These are phyloP conservation scores for Pheosia tremula DNA, from an alignment of 2,888 invertebrate species.

Conservation along the genomic window DNA sequence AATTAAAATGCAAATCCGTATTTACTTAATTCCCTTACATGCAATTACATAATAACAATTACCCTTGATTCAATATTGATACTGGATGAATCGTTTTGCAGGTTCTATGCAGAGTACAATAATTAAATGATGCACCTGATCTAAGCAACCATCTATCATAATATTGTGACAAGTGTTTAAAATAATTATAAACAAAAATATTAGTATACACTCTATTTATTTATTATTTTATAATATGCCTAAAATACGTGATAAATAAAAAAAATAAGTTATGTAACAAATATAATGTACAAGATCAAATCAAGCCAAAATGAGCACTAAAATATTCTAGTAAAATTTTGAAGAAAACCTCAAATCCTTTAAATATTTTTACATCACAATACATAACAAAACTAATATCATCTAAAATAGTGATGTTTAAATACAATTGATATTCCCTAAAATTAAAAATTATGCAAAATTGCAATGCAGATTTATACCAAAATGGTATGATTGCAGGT, in stretches of 20 bases:
- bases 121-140: too few relatives aligned
- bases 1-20: slow-evolving; percentile 33
- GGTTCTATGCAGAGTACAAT: too few relatives aligned
- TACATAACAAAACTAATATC: slow-evolving; percentile 24
- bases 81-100: slow-evolving; percentile 11
- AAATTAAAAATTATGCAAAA: slow-evolving; percentile 44
- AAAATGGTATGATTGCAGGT: slow-evolving; percentile 22
- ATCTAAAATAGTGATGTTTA: slow-evolving; percentile 36
- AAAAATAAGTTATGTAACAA: slow-evolving; percentile 66
- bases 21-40: slow-evolving; percentile 19
- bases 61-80: background rate
- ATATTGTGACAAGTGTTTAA: background rate
- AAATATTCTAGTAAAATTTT: slow-evolving; percentile 27
- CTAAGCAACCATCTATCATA: too few relatives aligned
- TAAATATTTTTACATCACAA: slow-evolving; percentile 28
- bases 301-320: slow-evolving; percentile 52
- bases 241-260: slow-evolving; percentile 68
- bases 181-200: slow-evolving; percentile 29
- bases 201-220: slow-evolving; percentile 55
- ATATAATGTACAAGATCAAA: slow-evolving; percentile 63
- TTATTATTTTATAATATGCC: slow-evolving; percentile 59
- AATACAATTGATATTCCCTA: slow-evolving; percentile 17
- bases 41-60: background rate
- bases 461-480: slow-evolving; percentile 39
- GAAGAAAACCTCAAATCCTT: slow-evolving; percentile 16